These are phyloP conservation scores for Aplysina aerophoba DNA, from an alignment of 37 sponge, comb jelly and placozoan species.

Conservation along the genomic window DNA sequence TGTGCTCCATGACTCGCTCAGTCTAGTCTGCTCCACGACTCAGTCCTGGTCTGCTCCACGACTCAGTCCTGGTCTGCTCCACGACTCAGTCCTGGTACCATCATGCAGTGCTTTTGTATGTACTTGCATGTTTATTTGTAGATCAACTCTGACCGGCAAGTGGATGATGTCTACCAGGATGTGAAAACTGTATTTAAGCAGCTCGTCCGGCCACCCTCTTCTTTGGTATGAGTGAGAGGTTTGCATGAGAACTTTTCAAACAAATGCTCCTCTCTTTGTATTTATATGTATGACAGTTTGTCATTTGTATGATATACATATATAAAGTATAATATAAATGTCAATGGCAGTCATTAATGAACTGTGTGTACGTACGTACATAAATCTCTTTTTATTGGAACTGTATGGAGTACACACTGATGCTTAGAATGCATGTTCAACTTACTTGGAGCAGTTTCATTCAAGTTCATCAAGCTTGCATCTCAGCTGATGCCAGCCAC, in stretches of 20 bases:
- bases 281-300: background rate
- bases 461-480: no score
- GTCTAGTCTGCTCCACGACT: no score
- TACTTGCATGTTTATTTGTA: slow-evolving; percentile 4
- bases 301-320: background rate
- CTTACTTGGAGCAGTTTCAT: no score
- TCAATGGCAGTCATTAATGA: background rate
- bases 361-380: background rate
- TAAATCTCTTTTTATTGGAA: slow-evolving; percentile 14
- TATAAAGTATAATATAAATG: background rate
- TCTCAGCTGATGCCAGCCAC: no score
- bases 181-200: slow-evolving; percentile 38
- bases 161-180: slow-evolving; percentile 57
- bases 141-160: slow-evolving; percentile 46
- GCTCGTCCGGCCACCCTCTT: slow-evolving; percentile 21
- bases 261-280: background rate
- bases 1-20: no score
- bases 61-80: no score
- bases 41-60: no score
- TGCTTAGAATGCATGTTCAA: no score
- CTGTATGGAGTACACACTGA: no score
- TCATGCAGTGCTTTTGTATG: background rate
- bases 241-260: background rate
- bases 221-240: background rate
- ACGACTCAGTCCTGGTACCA: no score